phyloP scores from a whole-genome alignment of 2,113 vertebrate genomes.

The Mirza zaza region DNA sequence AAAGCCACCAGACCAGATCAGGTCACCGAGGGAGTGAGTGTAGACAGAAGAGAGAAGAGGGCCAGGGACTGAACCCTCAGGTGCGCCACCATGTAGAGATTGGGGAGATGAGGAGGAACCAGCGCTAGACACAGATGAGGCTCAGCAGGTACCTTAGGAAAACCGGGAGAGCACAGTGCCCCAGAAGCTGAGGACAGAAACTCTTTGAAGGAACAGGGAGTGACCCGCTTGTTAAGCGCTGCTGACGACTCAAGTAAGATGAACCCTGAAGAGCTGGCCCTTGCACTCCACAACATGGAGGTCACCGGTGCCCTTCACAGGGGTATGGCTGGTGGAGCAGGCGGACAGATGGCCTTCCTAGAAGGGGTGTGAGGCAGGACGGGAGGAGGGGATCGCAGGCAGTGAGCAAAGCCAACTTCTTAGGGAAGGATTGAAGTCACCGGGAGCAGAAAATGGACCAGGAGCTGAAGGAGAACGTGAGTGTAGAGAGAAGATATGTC shows the following conservation, averaged over 20 bases:
- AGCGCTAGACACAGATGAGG: not conserved
- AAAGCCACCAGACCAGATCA: not conserved
- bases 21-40: not conserved
- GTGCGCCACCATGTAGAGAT: not conserved
- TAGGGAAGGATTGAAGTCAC: not conserved
- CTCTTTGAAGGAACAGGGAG: not conserved
- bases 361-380: not conserved
- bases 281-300: not conserved
- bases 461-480: not conserved
- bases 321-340: not conserved
- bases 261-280: not conserved
- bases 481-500: not conserved
- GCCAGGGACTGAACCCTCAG: not conserved
- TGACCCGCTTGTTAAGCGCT: not conserved
- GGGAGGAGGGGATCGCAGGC: not conserved
- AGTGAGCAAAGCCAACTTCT: not conserved
- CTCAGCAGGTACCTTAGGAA: not conserved
- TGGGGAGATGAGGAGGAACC: not conserved
- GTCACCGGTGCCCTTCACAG: not conserved
- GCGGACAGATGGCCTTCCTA: not conserved
- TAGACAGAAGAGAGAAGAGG: not conserved
- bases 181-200: not conserved
- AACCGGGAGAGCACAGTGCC: not conserved
- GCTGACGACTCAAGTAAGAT: constrained; percentile 8
- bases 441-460: not conserved